phyloP scores from a whole-genome alignment of 1,140 invertebrate genomes.

The Marisa cornuarietis region DNA sequence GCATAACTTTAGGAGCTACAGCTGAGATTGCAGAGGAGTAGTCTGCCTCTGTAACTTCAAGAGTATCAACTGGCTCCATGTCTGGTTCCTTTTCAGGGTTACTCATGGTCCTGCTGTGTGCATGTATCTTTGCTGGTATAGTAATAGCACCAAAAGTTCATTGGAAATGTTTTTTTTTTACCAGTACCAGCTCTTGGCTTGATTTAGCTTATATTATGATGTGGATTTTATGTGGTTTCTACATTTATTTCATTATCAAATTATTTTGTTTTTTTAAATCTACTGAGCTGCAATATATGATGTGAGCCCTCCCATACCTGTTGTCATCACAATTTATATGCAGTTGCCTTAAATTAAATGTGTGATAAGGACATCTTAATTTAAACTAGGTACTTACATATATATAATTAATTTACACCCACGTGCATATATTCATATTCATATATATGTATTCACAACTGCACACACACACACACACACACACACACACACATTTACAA shows the following conservation, averaged over 20 bases:
- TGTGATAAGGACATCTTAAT: too few species aligned
- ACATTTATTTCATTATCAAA: background rate
- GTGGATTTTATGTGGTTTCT: background rate
- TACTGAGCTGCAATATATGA: too few species aligned
- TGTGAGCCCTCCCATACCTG: too few species aligned
- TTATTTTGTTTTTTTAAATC: background rate
- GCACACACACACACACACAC: too few species aligned
- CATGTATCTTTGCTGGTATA: background rate
- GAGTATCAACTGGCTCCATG: constrained; percentile 4
- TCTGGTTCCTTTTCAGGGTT: background rate
- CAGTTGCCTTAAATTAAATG: background rate
- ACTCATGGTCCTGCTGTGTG: constrained; percentile 8
- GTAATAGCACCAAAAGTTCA: too few species aligned
- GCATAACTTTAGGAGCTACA: constrained; percentile 57
- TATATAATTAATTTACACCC: background rate
- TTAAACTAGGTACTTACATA: background rate
- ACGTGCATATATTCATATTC: background rate
- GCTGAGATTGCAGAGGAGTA: constrained; percentile 58
- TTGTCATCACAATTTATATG: too few species aligned
- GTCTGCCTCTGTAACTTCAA: constrained; percentile 28
- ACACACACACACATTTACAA: too few species aligned
- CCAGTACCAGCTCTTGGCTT: background rate
- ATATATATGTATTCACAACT: too few species aligned
- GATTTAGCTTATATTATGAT: background rate
- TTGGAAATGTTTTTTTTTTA: too few species aligned